Evolutionary conservation across 1,140 invertebrate species (phyloP), one percentile per base, ranked within the genome.

Genomic region (Papilio glaucus): DNA sequence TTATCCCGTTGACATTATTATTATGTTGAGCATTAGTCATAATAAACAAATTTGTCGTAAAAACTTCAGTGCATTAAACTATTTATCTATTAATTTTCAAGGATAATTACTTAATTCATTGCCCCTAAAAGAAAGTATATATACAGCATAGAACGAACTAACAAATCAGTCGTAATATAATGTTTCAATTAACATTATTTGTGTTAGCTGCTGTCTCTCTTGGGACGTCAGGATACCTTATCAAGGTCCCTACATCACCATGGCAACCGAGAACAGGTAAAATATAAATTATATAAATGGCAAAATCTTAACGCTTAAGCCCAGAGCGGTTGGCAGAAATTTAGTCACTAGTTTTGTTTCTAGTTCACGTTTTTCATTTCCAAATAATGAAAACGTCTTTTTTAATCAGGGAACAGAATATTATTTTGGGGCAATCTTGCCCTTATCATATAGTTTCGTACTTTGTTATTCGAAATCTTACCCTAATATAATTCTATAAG

Each of bases 151-250:
- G 7, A 42, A 67, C 75, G 81, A 77, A 80, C 21, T 41, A 39
- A 6, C 13, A 29, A 21, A 18, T 62, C 67, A 69, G 41, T 53
- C 6, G 13, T 18, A 26, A 5, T 18, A 90, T 85, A 69, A 91
- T 91, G 88, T 86, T 86, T 76, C 62, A 62, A 71, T 45, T 89
- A 80, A 83, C 78, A 81, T 41, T 85, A 73, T 38, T 85, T 49
- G 39, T 87, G 26, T 3, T 83, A 10, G 45, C 75, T 5, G 53
- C 65, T 15, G 39, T 82, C 12, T 53, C 75, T 24, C 71, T 72
- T 7, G 69, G 71, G 5, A 71, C 72, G 24, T 75, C 78, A 26
- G 83, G 81, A 29, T 91, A 83, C 67, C 76, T 91, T 7, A 90
- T 91, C 38, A 88, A 86, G 72, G 84, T 88, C 6, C 89, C 87